phyloP scores from a whole-genome alignment of 2,797 vertebrate species.

The Cyclura pinguis region DNA sequence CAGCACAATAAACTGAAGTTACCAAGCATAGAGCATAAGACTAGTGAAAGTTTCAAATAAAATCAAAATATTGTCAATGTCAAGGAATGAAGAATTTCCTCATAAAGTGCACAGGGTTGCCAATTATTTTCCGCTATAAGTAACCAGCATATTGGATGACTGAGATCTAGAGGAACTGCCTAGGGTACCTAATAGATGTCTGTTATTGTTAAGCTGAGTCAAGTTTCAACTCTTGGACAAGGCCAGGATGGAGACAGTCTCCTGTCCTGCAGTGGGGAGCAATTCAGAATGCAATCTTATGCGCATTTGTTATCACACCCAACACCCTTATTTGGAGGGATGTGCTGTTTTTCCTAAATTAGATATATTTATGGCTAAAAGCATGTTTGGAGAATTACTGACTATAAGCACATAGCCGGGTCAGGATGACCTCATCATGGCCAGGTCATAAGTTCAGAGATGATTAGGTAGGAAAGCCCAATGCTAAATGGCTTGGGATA shows the following conservation, averaged over 20 bases:
- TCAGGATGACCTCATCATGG: too few species aligned
- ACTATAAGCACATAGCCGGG: too few species aligned
- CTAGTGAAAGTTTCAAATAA: constrained; percentile 1
- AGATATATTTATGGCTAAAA: too few species aligned
- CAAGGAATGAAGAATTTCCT: neutral
- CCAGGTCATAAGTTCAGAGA: too few species aligned
- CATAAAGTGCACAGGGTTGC: neutral
- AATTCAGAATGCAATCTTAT: neutral
- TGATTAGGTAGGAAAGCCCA: too few species aligned
- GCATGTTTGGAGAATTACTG: too few species aligned
- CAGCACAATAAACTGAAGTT: neutral
- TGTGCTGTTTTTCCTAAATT: too few species aligned
- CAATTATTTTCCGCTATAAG: constrained; percentile 9
- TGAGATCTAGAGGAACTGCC: neutral
- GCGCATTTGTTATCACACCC: neutral
- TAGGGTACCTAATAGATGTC: neutral
- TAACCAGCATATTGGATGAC: neutral
- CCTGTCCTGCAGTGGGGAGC: neutral
- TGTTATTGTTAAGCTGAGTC: neutral
- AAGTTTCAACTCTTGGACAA: neutral
- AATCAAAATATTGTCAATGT: neutral
- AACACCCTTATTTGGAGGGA: too few species aligned
- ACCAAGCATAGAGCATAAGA: neutral
- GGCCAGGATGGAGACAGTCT: neutral
- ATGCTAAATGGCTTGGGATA: too few species aligned